These are phyloP conservation scores for Gallinago undulata DNA, from an alignment of 2,113 vertebrate genomes.

Conservation along the genomic window DNA sequence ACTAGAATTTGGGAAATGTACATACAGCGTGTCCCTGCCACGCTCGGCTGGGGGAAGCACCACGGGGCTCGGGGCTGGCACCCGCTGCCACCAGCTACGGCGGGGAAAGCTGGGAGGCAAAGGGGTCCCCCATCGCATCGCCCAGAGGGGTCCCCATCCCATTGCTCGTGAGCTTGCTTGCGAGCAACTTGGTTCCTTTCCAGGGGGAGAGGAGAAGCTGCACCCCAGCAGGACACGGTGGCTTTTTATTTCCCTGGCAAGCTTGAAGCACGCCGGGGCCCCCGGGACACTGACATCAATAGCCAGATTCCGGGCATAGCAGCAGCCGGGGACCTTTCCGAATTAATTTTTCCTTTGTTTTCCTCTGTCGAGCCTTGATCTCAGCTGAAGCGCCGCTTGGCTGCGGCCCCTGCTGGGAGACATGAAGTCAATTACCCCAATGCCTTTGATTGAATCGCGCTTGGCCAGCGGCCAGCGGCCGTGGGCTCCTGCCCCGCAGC, in stretches of 20 bases:
- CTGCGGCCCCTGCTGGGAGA: neutral
- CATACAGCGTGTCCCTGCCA: accelerated
- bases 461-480: neutral
- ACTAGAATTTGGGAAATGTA: neutral
- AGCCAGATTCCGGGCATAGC: neutral
- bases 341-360: slow-evolving; percentile 25
- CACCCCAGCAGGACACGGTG: accelerated
- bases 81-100: accelerated
- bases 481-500: neutral
- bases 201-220: neutral
- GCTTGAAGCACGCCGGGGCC: neutral
- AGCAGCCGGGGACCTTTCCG: neutral
- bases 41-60: accelerated
- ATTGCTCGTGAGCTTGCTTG: accelerated
- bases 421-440: neutral
- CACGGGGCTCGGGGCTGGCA: neutral
- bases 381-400: neutral
- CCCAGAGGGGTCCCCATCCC: neutral
- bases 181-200: neutral
- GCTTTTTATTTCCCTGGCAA: neutral
- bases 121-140: neutral
- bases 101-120: neutral
- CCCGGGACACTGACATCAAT: neutral
- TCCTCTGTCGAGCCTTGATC: slow-evolving; percentile 2
- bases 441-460: neutral